These are phyloP conservation scores for Epinephelus malabaricus DNA, from an alignment of 2,797 vertebrate genomes.

Conservation along the genomic window DNA sequence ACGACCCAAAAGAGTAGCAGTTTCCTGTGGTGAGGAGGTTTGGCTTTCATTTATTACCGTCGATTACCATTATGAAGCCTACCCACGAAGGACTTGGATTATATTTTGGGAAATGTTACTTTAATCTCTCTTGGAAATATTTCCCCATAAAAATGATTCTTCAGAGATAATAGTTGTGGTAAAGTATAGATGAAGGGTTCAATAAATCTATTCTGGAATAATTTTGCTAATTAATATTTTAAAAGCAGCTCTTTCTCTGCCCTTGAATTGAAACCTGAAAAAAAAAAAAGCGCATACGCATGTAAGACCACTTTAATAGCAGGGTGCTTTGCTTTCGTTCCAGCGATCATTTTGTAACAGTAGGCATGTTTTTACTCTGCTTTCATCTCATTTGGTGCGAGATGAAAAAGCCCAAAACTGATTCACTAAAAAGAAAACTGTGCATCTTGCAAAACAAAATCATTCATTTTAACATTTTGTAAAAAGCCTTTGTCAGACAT, in stretches of 20 bases:
- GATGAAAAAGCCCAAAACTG: conserved; percentile 9
- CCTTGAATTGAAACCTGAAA: conserved; percentile 3
- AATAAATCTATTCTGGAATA: conserved; percentile 5
- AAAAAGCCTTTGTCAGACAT: neutral
- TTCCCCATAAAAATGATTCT: conserved; percentile 31
- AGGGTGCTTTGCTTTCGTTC: conserved; percentile 13
- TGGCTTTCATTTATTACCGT: conserved; percentile 70
- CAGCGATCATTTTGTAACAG: conserved; percentile 21
- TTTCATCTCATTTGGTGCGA: conserved; percentile 20
- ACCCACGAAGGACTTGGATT: conserved; percentile 40
- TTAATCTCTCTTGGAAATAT: conserved; percentile 47
- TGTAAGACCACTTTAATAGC: neutral
- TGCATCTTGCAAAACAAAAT: conserved; percentile 27
- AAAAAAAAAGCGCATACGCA: neutral
- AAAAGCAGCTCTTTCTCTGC: neutral
- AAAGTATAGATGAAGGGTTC: conserved; percentile 23
- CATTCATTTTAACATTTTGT: too few relatives aligned
- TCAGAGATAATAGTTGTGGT: conserved; percentile 26
- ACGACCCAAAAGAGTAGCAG: conserved; percentile 67
- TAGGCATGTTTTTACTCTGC: conserved; percentile 10
- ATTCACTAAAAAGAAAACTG: neutral
- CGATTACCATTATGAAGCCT: conserved; percentile 59
- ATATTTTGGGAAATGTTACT: conserved; percentile 51
- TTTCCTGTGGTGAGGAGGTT: conserved; percentile 62
- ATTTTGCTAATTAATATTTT: conserved; percentile 15